Conservation (phyloP, 2,888 invertebrate genomes). For the Leptopilina syphax region DNA sequence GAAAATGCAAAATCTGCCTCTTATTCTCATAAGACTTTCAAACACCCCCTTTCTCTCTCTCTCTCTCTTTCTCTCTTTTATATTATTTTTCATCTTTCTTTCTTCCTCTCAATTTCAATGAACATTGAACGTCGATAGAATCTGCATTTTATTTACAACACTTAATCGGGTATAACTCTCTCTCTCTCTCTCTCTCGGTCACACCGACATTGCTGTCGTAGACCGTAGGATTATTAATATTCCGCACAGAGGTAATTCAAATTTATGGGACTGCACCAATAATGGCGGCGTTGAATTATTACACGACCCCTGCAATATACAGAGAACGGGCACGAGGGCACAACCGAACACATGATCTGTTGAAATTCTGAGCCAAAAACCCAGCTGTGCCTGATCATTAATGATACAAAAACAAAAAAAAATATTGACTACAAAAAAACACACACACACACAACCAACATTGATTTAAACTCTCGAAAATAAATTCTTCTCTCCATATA, state of each 20-base stretch:
- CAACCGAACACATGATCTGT: conserved; percentile 40
- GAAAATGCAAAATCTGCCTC: conserved; percentile 27
- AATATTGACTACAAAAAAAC: too few species aligned
- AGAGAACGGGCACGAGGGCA: conserved; percentile 47
- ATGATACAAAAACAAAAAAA: conserved; percentile 35
- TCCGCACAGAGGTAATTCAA: conserved; percentile 58
- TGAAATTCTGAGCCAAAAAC: conserved; percentile 28
- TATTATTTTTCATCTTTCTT: too few species aligned
- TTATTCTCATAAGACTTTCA: not conserved
- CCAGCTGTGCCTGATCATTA: conserved; percentile 29
- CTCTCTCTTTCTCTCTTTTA: not conserved
- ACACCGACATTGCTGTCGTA: conserved; percentile 50
- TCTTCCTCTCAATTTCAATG: conserved; percentile 36
- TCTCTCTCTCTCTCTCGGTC: conserved; percentile 43
- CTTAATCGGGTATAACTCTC: conserved; percentile 46
- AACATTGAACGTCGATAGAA: conserved; percentile 51
- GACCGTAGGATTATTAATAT: conserved; percentile 59
- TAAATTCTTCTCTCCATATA: not conserved
- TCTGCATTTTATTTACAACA: conserved; percentile 56
- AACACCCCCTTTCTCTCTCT: too few species aligned
- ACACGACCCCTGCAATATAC: conserved; percentile 48
- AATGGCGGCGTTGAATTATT: conserved; percentile 60
- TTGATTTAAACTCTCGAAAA: conserved; percentile 1
- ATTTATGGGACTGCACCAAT: conserved; percentile 64
- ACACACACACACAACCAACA: not conserved